Evolutionary conservation across 2,888 invertebrate species (phyloP), one percentile per base, ranked within the genome.

Genomic region (Drosophila ezoana): DNA sequence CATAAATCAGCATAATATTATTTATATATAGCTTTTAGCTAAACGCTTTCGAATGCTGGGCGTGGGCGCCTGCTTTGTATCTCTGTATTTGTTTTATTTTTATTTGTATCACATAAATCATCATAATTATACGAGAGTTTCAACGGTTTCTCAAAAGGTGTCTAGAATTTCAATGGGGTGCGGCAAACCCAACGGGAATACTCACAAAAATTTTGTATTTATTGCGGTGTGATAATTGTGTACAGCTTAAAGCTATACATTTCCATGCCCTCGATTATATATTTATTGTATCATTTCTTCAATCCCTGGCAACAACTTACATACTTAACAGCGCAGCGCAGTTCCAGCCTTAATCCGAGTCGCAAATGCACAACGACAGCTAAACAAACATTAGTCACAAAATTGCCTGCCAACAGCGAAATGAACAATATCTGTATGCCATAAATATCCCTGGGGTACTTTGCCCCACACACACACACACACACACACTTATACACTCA

Each of bases 351-450:
- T 8, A 20, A 44, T 52, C 8, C 2, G 64, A 45, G 41, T 68
- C 53, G 79, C 68, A 83, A 87, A 85, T 87, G 76, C 87, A 56
- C 71, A 70, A 84, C 79, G 87, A 89, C 89, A 89, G 85, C 85
- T 87, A 89, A 85, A 76, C 89, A 85, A 85, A 85, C 87, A 85
- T 85, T 85, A 85, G 85, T 81, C 87, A 81, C 87, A 89, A 84
- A 89, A 89, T 89, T 89, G 87, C 79, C 85, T 81, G 79, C 87
- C 81, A 81, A 84, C 67, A 79, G 83, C 71, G 72, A 79, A 83
- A 79, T 87, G 85, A 82, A 79, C 87, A 82, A 71, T 87, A 86
- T 87, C 74, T 79, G 68, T 79, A 73, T 74, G 77, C 80, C 86
- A 85, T 87, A 82, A 87, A 83, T 85, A 85, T 85, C 74, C 77